phyloP scores from a whole-genome alignment of 2,888 invertebrate genomes.

The Drosophila ezoana region DNA sequence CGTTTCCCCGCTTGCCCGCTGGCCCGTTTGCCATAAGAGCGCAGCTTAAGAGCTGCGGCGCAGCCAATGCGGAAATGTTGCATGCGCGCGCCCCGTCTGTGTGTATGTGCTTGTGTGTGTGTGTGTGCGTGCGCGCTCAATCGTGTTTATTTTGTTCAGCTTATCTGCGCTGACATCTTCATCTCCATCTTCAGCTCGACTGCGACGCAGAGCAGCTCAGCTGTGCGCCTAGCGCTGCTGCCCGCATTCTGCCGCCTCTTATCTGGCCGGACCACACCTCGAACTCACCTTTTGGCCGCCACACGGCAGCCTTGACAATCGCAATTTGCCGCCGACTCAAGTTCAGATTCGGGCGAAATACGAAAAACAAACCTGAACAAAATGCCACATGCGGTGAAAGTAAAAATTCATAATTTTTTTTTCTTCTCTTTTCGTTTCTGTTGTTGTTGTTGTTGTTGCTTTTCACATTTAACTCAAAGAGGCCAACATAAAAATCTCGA shows the following conservation, averaged over 20 bases:
- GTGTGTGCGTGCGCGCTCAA: constrained; percentile 19
- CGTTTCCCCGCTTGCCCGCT: constrained; percentile 6
- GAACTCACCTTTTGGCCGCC: constrained; percentile 61
- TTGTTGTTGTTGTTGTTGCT: constrained; percentile 31
- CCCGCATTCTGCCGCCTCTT: constrained; percentile 16
- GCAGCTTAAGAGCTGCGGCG: constrained; percentile 60
- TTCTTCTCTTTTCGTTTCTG: constrained; percentile 19
- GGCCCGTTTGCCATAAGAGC: constrained; percentile 53
- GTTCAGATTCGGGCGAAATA: constrained; percentile 68
- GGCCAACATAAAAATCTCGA: constrained; percentile 70
- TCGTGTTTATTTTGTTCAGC: constrained; percentile 11
- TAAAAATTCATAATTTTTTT: constrained; percentile 82
- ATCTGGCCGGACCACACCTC: constrained; percentile 70
- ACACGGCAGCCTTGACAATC: constrained; percentile 63
- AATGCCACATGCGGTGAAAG: constrained; percentile 82
- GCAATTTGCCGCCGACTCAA: constrained; percentile 55
- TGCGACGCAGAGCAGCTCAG: constrained; percentile 32
- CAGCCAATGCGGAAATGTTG: constrained; percentile 71
- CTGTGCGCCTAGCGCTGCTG: constrained; percentile 28
- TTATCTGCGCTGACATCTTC: constrained; percentile 70
- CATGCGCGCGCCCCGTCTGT: constrained; percentile 46
- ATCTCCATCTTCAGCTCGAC: constrained; percentile 14
- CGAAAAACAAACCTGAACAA: constrained; percentile 61
- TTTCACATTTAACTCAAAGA: constrained; percentile 62
- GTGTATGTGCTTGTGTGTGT: constrained; percentile 35